Conservation (phyloP, 2,797 vertebrate species). For the Leptatherina wallacei region DNA sequence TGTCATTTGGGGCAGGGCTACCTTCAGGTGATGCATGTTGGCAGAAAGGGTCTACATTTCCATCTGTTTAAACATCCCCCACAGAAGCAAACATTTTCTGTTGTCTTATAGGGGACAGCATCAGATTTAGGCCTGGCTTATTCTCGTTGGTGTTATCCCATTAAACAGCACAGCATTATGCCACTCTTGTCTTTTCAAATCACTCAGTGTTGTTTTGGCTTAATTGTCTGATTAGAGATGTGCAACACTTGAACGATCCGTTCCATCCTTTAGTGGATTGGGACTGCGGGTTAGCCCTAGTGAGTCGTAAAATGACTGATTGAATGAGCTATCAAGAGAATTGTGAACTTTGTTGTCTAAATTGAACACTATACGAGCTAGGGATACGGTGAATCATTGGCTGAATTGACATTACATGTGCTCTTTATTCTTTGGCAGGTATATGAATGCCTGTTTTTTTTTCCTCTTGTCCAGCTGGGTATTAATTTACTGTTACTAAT, state of each 20-base stretch:
- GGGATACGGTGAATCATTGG: slow-evolving; percentile 46
- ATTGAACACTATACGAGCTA: slow-evolving; percentile 17
- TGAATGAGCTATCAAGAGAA: slow-evolving; percentile 53
- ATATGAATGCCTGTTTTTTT: slow-evolving; percentile 19
- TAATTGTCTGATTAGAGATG: slow-evolving; percentile 37
- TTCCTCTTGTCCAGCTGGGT: neutral
- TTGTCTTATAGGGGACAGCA: slow-evolving; percentile 31
- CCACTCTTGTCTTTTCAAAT: slow-evolving; percentile 22
- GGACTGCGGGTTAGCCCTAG: slow-evolving; percentile 11
- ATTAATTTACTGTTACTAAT: neutral
- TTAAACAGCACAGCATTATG: neutral
- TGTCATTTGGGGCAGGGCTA: neutral
- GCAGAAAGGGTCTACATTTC: slow-evolving; percentile 29
- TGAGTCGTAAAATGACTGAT: slow-evolving; percentile 38
- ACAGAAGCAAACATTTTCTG: slow-evolving; percentile 53
- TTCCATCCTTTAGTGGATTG: slow-evolving; percentile 32
- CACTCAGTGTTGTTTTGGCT: slow-evolving; percentile 20
- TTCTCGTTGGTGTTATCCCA: slow-evolving; percentile 32
- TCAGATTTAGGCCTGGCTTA: slow-evolving; percentile 10
- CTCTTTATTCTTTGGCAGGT: slow-evolving; percentile 21
- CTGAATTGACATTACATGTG: slow-evolving; percentile 19
- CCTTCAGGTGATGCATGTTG: slow-evolving; percentile 28
- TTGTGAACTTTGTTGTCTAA: slow-evolving; percentile 41
- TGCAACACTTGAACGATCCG: slow-evolving; percentile 35
- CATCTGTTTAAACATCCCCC: slow-evolving; percentile 68